Evolutionary conservation across 2,797 vertebrate genomes (phyloP).

Genomic region (Tiaroga cobitis): DNA sequence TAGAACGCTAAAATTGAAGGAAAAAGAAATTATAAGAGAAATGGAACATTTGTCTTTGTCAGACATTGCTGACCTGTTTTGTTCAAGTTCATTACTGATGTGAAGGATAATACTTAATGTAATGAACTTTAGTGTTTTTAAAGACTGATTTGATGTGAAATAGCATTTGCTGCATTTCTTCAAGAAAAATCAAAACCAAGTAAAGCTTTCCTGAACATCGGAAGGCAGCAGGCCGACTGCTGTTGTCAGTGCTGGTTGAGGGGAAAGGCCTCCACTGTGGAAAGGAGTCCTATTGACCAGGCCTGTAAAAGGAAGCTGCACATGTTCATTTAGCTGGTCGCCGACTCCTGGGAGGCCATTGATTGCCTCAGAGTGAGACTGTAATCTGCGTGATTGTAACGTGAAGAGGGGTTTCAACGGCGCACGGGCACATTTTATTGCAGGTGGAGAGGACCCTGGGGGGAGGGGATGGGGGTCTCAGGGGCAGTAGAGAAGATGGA

Average conservation of each 20-base stretch:
- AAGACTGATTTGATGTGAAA: neutral
- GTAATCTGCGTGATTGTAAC: slow-evolving; percentile 58
- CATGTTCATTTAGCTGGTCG: slow-evolving; percentile 61
- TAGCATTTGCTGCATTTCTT: neutral
- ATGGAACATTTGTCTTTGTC: neutral
- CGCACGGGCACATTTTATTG: slow-evolving; percentile 50
- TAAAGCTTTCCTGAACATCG: neutral
- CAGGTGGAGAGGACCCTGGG: slow-evolving; percentile 47
- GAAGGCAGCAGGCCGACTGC: neutral
- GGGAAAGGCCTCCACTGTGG: slow-evolving; percentile 34
- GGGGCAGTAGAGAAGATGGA: slow-evolving; percentile 47
- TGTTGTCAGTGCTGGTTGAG: neutral
- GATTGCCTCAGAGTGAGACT: slow-evolving; percentile 58
- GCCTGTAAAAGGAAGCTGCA: slow-evolving; percentile 55
- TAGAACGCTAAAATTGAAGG: neutral
- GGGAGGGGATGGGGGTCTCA: slow-evolving; percentile 49
- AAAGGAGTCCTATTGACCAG: slow-evolving; percentile 57
- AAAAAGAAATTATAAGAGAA: neutral
- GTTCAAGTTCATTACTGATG: neutral
- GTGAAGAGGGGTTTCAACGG: slow-evolving; percentile 32
- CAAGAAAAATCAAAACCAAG: neutral
- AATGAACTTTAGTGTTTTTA: neutral
- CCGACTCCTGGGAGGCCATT: slow-evolving; percentile 58
- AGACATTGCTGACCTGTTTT: neutral
- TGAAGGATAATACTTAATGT: neutral